Evolutionary conservation across 2,113 vertebrate species (phyloP), one percentile per base, ranked within the genome.

Genomic region (Piprites chloris): DNA sequence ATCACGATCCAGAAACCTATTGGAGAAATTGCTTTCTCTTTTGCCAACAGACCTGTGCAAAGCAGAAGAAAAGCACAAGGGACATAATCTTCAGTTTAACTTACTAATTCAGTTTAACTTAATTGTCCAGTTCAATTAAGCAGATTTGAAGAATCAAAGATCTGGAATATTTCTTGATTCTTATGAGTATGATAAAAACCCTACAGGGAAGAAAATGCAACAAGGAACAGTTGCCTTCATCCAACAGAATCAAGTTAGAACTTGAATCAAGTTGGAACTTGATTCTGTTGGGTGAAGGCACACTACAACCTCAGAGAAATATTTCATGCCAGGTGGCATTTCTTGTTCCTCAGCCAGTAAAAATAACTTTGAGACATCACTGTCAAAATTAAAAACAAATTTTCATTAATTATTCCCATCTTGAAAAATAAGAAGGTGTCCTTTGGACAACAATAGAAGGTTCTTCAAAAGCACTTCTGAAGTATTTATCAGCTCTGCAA

Each of bases 191-290:
- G 10, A 61, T 23, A 46, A 82, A 74, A 82, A 63, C 14, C 30
- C 13, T 2, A 20, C 4, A 1, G 4, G n/a, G 61, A 77, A 4
- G 13, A 44, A 84, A 74, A 44, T 0, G 0, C 10, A 65, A 49
- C 22, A 46, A n/a, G 33, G 28, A 93, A 28, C 18, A 19, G 41
- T 10, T 46, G 44, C 12, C 35, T 90, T 73, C 27, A 33, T 59
- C 28, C 39, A 50, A 39, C 16, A 49, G 4, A 62, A 44, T 6
- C 9, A 32, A 75, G 28, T n/a, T 66, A 35, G 28, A 59, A 50
- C 41, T 9, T 21, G 5, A 30, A 52, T 6, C 12, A 32, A 75
- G 28, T n/a, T 71, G 30, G 23, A 61, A 61, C 42, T 9, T 22
- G 7, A 32, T 53, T 68, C n/a, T 76, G 17, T 42, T 49, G 71